A percentile compares a stretch with the other conserved stretches of the same genome.
phyloP scores from a whole-genome alignment of 2,113 vertebrate genomes.

The Cichladusa arquata region DNA sequence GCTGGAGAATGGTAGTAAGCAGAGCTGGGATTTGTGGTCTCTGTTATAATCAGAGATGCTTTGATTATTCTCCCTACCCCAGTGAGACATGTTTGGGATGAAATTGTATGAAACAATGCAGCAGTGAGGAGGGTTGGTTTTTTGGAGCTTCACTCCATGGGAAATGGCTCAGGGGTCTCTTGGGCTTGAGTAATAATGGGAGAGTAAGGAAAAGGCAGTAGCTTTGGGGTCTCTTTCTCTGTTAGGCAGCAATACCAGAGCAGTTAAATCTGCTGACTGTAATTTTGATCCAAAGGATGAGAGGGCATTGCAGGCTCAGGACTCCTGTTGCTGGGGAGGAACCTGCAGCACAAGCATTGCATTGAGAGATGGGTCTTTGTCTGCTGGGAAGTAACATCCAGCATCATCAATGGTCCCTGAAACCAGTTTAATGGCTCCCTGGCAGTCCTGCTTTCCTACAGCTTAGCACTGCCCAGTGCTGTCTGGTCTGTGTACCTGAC shows the following conservation, averaged over 20 bases:
- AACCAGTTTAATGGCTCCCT: not conserved
- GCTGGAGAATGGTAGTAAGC: not conserved
- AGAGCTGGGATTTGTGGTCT: slow-evolving; percentile 9
- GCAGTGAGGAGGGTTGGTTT: not conserved
- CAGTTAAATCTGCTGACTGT: not conserved
- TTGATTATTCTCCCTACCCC: not conserved
- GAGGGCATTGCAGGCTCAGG: not conserved
- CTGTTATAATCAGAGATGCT: not conserved
- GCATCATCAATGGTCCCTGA: not conserved
- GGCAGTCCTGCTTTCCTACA: not conserved
- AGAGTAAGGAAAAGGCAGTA: not conserved
- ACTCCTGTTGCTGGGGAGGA: not conserved
- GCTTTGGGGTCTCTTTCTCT: not conserved
- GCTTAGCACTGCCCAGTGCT: not conserved
- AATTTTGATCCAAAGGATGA: not conserved
- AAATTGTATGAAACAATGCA: not conserved
- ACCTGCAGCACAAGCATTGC: not conserved
- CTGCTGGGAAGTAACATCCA: not conserved
- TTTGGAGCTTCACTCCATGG: not conserved
- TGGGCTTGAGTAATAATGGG: not conserved
- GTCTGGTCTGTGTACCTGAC: not conserved
- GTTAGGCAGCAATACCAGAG: not conserved
- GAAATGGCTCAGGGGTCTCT: not conserved
- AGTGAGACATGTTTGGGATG: not conserved
- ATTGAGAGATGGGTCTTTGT: not conserved